Base-by-base conservation (phyloP, 23 tunicate species). In the Halocynthia roretzi region DNA sequence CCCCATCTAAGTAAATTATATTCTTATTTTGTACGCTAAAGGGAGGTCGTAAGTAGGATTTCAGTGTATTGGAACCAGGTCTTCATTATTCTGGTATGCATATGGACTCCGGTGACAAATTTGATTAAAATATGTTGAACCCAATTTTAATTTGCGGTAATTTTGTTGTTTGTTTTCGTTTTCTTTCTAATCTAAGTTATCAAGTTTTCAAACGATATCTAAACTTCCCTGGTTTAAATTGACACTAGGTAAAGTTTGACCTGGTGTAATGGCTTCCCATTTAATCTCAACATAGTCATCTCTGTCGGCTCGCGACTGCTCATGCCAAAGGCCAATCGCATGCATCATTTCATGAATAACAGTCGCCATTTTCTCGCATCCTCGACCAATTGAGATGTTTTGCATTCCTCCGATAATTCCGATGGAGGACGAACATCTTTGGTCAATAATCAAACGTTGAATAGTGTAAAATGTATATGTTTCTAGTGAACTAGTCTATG, bases 281-380 rank as follows among this genome's bases (percentile, higher is more conserved):
- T 23, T 83, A 10, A 92, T 86, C 20, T 53, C 80, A 54, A 92
- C 86, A 72, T 92, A 92, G 54, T 86, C 87, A 69, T 92, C 85
- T 21, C 98, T 72, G 72, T 92, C 98, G 52, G 98, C 79, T 22
- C 98, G 67, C 21, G 98, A 92, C 70, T 92, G 98, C 62, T 92
- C 89, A 68, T 92, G 98, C 72, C 81, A 92, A 52, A 92, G 75
- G 5, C 98, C 98, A 52, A 92, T 50, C 50, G 98, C 98, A 81
- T 92, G 98, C 92, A 92, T 82, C 50, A 92, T 82, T 61, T 92
- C 98, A 56, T 92, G 98, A 49, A 70, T 75, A 11, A 86, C 81
- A 6, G 86, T 83, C 6, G 82, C 84, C 66, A 82, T 86, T 69
- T 84, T 86, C 75, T 92, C 98, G 78, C 98, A 92, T 21, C 98